Evolutionary conservation across 2,797 vertebrate species (phyloP).

Genomic region (Myotis vivesi): DNA sequence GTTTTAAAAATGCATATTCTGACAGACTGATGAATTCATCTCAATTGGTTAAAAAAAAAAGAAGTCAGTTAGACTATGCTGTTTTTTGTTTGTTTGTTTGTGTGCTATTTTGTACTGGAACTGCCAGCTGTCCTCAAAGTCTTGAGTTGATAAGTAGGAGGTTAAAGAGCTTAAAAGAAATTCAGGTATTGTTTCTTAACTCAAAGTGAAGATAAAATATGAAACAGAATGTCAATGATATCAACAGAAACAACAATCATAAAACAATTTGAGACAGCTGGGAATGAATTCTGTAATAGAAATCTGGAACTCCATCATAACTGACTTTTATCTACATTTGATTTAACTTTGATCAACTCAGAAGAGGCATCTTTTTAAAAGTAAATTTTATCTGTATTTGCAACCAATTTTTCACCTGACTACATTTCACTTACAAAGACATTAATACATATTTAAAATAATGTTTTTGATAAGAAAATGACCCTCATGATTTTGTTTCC

Average conservation of each 20-base stretch:
- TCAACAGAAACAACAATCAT: neutral
- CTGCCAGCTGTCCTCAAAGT: neutral
- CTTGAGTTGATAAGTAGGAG: neutral
- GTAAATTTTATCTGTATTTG: neutral
- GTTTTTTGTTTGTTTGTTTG: too few relatives aligned
- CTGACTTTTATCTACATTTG: neutral
- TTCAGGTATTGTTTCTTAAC: constrained; percentile 33
- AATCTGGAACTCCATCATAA: neutral
- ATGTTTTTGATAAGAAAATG: neutral
- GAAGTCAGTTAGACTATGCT: neutral
- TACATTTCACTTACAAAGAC: neutral
- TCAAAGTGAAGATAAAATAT: constrained; percentile 32
- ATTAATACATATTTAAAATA: neutral
- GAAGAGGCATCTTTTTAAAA: neutral
- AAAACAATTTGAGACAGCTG: constrained; percentile 41
- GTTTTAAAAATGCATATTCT: neutral
- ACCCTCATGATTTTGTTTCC: neutral
- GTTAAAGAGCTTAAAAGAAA: constrained; percentile 48
- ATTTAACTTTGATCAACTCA: constrained; percentile 60
- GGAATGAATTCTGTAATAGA: constrained; percentile 2
- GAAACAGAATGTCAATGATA: constrained; percentile 44
- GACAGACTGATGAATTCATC: neutral
- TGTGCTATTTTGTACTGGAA: neutral
- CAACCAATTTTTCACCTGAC: neutral
- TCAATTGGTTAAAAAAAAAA: constrained; percentile 14